These are phyloP conservation scores for Chlorospingus flavigularis DNA, from an alignment of 2,797 vertebrate species.

Conservation along the genomic window DNA sequence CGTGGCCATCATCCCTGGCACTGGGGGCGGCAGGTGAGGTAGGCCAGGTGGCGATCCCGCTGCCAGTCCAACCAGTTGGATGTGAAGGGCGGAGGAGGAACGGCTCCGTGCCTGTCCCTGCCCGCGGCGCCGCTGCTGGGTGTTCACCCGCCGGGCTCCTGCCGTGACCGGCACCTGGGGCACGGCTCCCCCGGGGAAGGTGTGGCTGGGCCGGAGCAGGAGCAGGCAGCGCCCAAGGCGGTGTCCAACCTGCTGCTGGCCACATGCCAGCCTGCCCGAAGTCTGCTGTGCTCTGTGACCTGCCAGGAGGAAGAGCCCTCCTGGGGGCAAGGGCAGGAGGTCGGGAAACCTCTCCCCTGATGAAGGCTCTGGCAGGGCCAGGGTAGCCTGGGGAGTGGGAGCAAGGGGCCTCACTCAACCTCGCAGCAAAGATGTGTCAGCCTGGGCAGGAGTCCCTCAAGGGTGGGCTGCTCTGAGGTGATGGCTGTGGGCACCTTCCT, in stretches of 20 bases:
- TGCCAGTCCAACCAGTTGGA: slow-evolving; percentile 60
- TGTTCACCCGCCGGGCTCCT: background rate
- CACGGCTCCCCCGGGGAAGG: background rate
- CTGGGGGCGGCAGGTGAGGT: background rate
- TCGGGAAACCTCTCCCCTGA: accelerated
- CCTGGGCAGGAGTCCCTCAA: background rate
- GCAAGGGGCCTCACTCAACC: background rate
- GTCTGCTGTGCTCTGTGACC: background rate
- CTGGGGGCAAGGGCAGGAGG: accelerated
- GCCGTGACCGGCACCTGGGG: background rate
- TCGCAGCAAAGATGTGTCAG: accelerated
- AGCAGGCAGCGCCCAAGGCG: accelerated
- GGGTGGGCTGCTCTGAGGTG: accelerated
- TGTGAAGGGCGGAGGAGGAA: background rate
- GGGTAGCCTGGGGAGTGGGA: background rate
- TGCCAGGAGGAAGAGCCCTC: background rate
- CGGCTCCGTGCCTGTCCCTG: background rate
- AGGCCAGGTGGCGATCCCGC: background rate
- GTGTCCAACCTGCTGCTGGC: background rate
- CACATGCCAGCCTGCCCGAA: background rate
- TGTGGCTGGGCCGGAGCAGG: background rate
- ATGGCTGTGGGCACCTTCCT: background rate
- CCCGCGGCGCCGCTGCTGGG: background rate
- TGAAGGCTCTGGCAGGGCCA: too few relatives aligned
- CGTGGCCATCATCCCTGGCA: background rate